Evolutionary conservation across 2,797 vertebrate species (phyloP), one percentile per base, ranked within the genome.

Genomic region (Nyctibius grandis): DNA sequence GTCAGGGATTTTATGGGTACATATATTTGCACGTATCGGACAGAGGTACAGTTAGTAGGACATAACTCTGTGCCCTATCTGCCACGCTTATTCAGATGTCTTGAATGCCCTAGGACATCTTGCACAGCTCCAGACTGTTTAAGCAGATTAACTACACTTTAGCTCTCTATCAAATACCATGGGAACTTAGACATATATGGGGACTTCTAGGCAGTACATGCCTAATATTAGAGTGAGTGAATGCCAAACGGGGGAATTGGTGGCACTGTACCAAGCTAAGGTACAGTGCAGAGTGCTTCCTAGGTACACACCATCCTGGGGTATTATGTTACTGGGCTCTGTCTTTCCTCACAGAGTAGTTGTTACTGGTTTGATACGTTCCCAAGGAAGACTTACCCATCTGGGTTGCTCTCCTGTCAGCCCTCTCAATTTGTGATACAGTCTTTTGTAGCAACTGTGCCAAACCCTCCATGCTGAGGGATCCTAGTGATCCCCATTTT

Each of bases 401-500:
- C 17, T 47, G 45, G 16, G 26, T 8, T 61, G 26, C 21, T 67
- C 11, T 51, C 28, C 34, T 63, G 15, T 44, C 29, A 79, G 29
- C 6, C 34, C 11, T 15, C 45, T 72, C 7, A 1, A 25, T 48
- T 44, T 57, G 28, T 47, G 20, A 44, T 44, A 12, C 6, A 67
- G 44, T 2, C 22, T 47, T 56, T 61, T 56, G 31, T 15, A 60
- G 12, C 0, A 2, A 54, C 11, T 0, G 3, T 47, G 47, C 63
- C 57, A 47, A 42, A 67, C 13, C 22, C 57, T 51, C 12, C 22
- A 42, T 47, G 47, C 26, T 47, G 21, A 21, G 25, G 26, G 60
- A 21, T 53, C 29, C 48, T 38, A 8, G 8, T 68, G 47, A 38
- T 28, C 34, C 29, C 8, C 31, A 2, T 82, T 61, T 85, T 82